These are phyloP conservation scores for Zaprionus gabonicus DNA, from an alignment of 1,140 invertebrate species.

Conservation along the genomic window DNA sequence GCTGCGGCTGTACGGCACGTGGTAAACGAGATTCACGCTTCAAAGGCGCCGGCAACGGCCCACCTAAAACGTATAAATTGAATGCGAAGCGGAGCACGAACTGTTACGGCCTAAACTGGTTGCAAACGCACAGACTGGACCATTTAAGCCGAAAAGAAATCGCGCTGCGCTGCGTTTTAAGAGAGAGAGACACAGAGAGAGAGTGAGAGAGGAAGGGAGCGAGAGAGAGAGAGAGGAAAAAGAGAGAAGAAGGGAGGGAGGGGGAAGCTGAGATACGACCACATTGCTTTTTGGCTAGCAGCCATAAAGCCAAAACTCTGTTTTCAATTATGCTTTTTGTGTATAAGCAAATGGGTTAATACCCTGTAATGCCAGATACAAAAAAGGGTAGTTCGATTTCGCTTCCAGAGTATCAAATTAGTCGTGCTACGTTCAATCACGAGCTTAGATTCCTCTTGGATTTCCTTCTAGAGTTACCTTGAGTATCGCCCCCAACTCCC, in stretches of 20 bases:
- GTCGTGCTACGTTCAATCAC: neutral
- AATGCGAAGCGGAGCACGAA: slow-evolving; percentile 48
- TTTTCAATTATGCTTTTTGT: slow-evolving; percentile 66
- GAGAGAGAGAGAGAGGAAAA: neutral
- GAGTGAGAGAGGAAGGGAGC: neutral
- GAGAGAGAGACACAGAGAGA: neutral
- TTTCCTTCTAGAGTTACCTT: neutral
- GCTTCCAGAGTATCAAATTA: neutral
- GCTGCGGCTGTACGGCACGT: slow-evolving; percentile 66
- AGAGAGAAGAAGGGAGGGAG: neutral
- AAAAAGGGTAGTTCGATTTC: neutral
- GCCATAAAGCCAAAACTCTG: slow-evolving; percentile 35
- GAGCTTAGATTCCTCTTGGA: neutral
- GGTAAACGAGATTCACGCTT: slow-evolving; percentile 77
- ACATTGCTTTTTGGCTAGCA: slow-evolving; percentile 17
- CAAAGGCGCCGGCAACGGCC: slow-evolving; percentile 77
- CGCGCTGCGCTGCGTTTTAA: slow-evolving; percentile 53
- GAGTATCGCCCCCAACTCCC: neutral
- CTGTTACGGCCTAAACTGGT: slow-evolving; percentile 65
- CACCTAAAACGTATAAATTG: slow-evolving; percentile 70
- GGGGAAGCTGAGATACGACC: neutral
- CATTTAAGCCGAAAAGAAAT: slow-evolving; percentile 83
- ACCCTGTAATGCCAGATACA: neutral
- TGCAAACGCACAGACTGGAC: slow-evolving; percentile 68
- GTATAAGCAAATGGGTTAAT: slow-evolving; percentile 5